Base-by-base conservation (phyloP, 2,888 invertebrate genomes). In the Mamestra brassicae region DNA sequence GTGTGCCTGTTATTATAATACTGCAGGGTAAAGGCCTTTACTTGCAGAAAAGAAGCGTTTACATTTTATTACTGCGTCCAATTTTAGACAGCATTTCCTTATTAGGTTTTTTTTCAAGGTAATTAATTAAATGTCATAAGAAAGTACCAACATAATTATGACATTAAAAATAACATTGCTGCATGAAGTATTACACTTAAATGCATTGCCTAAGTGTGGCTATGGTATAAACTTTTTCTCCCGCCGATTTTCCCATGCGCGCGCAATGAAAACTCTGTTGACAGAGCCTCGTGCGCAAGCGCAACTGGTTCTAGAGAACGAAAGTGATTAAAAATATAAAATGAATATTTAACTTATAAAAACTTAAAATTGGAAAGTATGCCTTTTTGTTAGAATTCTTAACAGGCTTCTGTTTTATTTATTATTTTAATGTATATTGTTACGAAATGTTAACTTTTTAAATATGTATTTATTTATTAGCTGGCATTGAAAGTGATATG, bases 211-310 rank as follows among this genome's bases (percentile, higher is more conserved):
- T 81, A 90, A 90, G 89, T 87, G 87, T 83, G 80, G 66, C 45
- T 58, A 47, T 47, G 36, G 68, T 76, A 86, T 69, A 70, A 64
- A 83, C 81, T 89, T 88, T 90, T 86, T 83, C 85, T 78, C 83
- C 66, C 71, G 78, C 71, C 74, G 83, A 76, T 84, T 89, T 93
- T 92, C 93, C 90, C 93, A 92, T 89, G 88, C 87, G 85, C 74
- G 76, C 69, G 74, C 81, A 86, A 85, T 85, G 76, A 85, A 87
- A 87, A 85, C 74, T 72, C 45, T 67, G 63, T 79, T 76, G 77
- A 68, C 68, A 65, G 70, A 52, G 80, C 50, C n/a, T 45, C 62
- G 15, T 3, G 17, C 80, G 80, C 78, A 67, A 69, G 71, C 78
- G 76, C 78, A 80, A 84, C 87, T 76, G 78, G 82, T 84, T 86